Evolutionary conservation across 2,113 vertebrate genomes (phyloP).

Genomic region (Rhinichthys klamathensis): DNA sequence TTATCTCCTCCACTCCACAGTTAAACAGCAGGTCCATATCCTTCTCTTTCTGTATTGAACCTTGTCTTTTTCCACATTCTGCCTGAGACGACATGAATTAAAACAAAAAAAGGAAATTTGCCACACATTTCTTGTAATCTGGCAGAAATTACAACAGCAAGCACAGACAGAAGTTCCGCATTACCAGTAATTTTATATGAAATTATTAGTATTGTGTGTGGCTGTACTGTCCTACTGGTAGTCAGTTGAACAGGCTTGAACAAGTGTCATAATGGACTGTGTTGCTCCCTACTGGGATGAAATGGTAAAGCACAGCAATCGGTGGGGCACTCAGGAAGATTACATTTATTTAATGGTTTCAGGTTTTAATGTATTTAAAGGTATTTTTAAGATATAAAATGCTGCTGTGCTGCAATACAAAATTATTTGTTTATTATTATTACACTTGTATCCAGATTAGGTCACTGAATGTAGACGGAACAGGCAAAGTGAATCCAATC

Average conservation of each 20-base stretch:
- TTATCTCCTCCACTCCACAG: background rate
- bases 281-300: background rate
- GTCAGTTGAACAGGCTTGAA: background rate
- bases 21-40: background rate
- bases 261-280: background rate
- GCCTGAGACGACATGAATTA: background rate
- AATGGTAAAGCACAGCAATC: background rate
- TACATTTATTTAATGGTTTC: too few relatives aligned
- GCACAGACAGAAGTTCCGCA: background rate
- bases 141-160: background rate
- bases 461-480: too few relatives aligned
- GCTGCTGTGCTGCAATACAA: too few relatives aligned
- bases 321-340: too few relatives aligned
- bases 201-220: background rate
- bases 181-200: background rate
- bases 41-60: background rate
- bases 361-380: too few relatives aligned
- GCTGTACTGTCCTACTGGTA: background rate
- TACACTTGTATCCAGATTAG: too few relatives aligned
- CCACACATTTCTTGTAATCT: background rate
- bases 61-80: background rate
- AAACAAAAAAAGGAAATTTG: background rate
- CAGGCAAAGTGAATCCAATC: too few relatives aligned
- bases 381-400: too few relatives aligned
- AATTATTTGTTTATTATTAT: too few relatives aligned